A percentile compares a stretch with the other conserved stretches of the same genome.
Evolutionary conservation across 2,113 vertebrate species (phyloP).

Genomic region (Chaenogobius annularis): DNA sequence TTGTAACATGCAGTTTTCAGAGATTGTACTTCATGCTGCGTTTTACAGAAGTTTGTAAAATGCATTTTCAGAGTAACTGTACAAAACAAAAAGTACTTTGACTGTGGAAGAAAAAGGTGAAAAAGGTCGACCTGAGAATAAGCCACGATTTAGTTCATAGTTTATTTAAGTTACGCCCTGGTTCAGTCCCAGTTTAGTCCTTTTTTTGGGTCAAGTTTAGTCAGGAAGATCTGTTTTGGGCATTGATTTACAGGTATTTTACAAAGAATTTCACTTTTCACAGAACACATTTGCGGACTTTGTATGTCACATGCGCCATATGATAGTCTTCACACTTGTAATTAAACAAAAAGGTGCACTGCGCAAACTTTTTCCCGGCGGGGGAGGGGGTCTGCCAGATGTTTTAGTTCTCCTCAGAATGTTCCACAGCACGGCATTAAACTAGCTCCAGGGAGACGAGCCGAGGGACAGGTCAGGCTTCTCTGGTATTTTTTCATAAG

Average conservation of each 20-base stretch:
- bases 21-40: constrained; percentile 31
- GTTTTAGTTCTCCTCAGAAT: too few relatives aligned
- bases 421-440: too few relatives aligned
- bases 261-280: neutral
- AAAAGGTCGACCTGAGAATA: neutral
- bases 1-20: constrained; percentile 28
- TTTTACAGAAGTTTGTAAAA: constrained; percentile 28
- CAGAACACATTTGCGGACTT: too few relatives aligned
- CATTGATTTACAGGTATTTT: neutral
- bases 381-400: too few relatives aligned
- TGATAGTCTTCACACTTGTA: too few relatives aligned
- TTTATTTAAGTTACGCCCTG: neutral
- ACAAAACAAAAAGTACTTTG: neutral
- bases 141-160: neutral
- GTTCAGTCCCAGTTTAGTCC: neutral
- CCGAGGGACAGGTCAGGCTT: too few relatives aligned
- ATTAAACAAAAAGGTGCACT: too few relatives aligned
- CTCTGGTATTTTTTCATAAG: too few relatives aligned
- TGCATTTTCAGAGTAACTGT: neutral
- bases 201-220: neutral
- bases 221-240: neutral
- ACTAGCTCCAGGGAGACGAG: too few relatives aligned
- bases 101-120: neutral
- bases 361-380: too few relatives aligned
- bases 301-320: too few relatives aligned